Evolutionary conservation across 1,140 invertebrate species (phyloP).

Genomic region (Pectinophora gossypiella): DNA sequence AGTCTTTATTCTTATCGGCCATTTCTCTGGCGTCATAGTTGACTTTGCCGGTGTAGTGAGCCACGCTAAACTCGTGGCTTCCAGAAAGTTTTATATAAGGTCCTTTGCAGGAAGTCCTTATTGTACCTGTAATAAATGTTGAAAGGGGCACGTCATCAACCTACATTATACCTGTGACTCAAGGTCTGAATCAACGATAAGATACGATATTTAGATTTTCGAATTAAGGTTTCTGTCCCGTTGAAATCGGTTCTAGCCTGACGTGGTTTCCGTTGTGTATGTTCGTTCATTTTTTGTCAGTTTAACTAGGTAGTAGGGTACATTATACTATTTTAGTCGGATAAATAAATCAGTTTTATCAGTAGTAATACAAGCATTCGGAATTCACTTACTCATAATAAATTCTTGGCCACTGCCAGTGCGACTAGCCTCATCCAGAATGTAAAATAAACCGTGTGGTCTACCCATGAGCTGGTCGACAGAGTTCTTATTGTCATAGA

Average conservation of each 20-base stretch:
- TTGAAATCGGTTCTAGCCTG: too few species aligned
- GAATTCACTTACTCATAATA: constrained; percentile 65
- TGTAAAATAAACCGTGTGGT: constrained; percentile 88
- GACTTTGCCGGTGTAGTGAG: constrained; percentile 90
- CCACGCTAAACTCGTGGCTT: constrained; percentile 84
- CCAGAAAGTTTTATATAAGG: constrained; percentile 79
- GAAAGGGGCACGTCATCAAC: too few species aligned
- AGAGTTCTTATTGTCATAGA: constrained; percentile 91
- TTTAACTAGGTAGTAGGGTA: too few species aligned
- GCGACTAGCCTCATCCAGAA: constrained; percentile 93
- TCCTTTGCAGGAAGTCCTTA: constrained; percentile 71
- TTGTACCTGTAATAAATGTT: constrained; percentile 69
- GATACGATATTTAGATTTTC: too few species aligned
- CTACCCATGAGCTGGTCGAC: constrained; percentile 91
- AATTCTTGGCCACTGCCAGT: constrained; percentile 76
- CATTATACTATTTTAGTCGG: too few species aligned
- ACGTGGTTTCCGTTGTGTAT: too few species aligned
- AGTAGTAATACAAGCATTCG: neutral
- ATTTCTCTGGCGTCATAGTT: constrained; percentile 89
- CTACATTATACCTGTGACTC: too few species aligned
- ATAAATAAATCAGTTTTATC: too few species aligned
- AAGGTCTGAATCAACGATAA: too few species aligned
- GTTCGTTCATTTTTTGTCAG: too few species aligned
- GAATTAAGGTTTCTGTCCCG: too few species aligned
- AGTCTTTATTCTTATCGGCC: constrained; percentile 91